A percentile compares a stretch with the other conserved stretches of the same genome.
These are phyloP conservation scores for Mesoclemmys tuberculata DNA, from an alignment of 2,113 vertebrate species.

Conservation along the genomic window DNA sequence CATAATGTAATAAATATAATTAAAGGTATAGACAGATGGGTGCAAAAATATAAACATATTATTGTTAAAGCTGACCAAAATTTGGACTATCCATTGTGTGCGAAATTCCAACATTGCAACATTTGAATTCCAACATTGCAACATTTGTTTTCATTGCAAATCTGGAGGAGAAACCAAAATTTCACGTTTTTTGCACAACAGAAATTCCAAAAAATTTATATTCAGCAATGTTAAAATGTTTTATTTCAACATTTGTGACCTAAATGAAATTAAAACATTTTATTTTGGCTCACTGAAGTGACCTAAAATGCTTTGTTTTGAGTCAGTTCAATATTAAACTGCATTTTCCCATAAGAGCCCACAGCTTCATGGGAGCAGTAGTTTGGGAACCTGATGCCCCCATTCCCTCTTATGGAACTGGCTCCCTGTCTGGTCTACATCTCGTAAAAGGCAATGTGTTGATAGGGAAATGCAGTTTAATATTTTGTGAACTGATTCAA, in stretches of 20 bases:
- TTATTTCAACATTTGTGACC: background rate
- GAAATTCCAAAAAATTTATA: background rate
- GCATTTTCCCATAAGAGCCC: background rate
- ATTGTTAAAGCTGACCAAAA: background rate
- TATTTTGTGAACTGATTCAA: background rate
- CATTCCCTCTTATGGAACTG: background rate
- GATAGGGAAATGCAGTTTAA: background rate
- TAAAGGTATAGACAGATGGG: background rate
- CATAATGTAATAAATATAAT: background rate
- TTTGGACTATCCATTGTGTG: background rate
- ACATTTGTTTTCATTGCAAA: background rate
- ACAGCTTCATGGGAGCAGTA: background rate
- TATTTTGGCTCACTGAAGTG: background rate
- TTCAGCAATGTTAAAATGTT: no score
- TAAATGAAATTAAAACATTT: background rate
- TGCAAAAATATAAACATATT: background rate
- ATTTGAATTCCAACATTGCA: background rate
- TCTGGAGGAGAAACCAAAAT: background rate
- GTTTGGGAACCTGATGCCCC: background rate
- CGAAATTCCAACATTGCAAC: background rate
- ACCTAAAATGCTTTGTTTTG: background rate
- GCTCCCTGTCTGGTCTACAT: background rate
- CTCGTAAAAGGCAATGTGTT: background rate
- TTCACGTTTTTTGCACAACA: background rate
- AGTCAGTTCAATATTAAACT: background rate